Conservation (phyloP, 2,113 vertebrate species). For the Cacatua alba region DNA sequence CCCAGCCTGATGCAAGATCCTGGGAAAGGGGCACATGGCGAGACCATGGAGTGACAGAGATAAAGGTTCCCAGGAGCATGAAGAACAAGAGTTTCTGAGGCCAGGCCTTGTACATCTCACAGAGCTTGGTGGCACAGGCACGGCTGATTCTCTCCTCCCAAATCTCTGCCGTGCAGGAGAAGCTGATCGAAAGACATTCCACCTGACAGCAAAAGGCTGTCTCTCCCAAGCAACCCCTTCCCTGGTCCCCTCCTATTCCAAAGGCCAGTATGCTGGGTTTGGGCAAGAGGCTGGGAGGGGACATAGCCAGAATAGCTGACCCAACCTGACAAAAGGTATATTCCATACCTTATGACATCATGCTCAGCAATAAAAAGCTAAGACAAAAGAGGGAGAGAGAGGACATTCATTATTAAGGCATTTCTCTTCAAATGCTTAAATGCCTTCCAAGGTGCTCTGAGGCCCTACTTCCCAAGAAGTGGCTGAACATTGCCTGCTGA, state of each 20-base stretch:
- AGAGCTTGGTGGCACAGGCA: background rate
- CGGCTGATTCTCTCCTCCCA: constrained; percentile 72
- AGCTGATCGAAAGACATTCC: constrained; percentile 43
- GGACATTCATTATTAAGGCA: background rate
- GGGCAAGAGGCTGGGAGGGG: background rate
- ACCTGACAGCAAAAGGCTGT: too few relatives aligned
- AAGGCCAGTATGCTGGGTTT: too few relatives aligned
- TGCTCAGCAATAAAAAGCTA: background rate
- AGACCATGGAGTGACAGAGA: background rate
- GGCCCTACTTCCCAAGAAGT: background rate
- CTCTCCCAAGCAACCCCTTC: background rate
- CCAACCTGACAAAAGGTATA: background rate
- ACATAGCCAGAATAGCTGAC: background rate
- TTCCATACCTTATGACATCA: background rate
- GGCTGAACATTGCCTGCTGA: too few relatives aligned
- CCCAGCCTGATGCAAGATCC: background rate
- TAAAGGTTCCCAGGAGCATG: background rate
- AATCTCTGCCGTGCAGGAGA: constrained; percentile 67
- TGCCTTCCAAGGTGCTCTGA: background rate
- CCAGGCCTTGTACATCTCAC: background rate
- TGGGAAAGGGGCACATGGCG: background rate
- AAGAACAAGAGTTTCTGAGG: background rate
- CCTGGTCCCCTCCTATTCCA: background rate
- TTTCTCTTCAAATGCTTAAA: background rate
- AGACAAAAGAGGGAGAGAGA: background rate